Conservation (phyloP, 2,113 vertebrate genomes). For the Gracilinanus agilis region DNA sequence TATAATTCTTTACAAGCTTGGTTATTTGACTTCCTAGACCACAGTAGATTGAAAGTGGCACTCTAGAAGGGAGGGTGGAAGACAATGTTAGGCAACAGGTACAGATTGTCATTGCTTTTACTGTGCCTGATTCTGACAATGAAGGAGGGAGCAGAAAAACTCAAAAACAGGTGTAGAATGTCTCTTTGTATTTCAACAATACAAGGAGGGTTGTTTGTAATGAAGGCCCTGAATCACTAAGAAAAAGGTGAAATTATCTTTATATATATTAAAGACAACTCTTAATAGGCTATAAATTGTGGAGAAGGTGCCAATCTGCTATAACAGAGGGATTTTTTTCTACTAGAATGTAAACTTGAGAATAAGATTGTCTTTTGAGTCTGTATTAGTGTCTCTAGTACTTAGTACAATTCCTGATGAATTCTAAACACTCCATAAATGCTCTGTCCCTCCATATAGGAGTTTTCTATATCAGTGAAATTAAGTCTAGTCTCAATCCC, state of each 20-base stretch:
- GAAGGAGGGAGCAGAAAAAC: background rate
- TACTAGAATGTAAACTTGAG: background rate
- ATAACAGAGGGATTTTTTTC: background rate
- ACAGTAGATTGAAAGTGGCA: background rate
- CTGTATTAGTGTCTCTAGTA: background rate
- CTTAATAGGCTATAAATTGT: background rate
- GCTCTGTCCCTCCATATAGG: background rate
- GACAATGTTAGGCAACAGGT: background rate
- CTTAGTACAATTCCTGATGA: conserved; percentile 12
- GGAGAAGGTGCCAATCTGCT: background rate
- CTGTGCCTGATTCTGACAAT: background rate
- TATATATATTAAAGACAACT: background rate
- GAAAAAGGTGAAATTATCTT: background rate
- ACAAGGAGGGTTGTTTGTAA: background rate
- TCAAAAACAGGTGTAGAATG: background rate
- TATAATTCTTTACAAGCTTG: conserved; percentile 4
- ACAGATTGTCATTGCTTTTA: background rate
- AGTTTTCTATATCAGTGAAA: background rate
- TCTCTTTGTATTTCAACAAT: background rate
- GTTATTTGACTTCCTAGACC: background rate
- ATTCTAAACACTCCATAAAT: background rate
- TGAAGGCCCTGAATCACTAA: background rate
- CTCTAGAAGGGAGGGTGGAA: background rate
- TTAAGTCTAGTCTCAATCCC: background rate
- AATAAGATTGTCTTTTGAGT: background rate